phyloP scores from a whole-genome alignment of 1,140 invertebrate species.

The Drosophila setifemur region DNA sequence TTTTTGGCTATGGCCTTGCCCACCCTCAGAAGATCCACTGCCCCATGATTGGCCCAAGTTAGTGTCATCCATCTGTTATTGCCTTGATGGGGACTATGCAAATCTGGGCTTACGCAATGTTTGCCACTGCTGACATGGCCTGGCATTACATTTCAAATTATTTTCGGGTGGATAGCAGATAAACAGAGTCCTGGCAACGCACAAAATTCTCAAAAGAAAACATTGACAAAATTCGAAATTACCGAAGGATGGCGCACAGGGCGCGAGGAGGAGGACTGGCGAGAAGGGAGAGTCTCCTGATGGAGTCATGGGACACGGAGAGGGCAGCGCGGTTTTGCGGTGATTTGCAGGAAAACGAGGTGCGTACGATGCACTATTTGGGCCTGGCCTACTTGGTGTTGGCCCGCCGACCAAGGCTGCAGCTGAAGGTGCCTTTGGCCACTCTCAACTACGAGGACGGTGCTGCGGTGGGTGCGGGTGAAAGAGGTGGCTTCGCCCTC shows the following conservation, averaged over 20 bases:
- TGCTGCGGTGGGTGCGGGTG: neutral
- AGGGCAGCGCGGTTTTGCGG: neutral
- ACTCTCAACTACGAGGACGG: slow-evolving; percentile 51
- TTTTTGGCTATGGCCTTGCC: neutral
- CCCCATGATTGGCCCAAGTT: slow-evolving; percentile 4
- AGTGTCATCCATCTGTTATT: slow-evolving; percentile 32
- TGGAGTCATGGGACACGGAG: neutral
- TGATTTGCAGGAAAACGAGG: slow-evolving; percentile 56
- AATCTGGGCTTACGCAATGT: slow-evolving; percentile 27
- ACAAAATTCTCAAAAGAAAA: slow-evolving; percentile 4
- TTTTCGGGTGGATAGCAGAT: slow-evolving; percentile 9
- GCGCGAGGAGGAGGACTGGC: neutral
- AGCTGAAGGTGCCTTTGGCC: slow-evolving; percentile 49
- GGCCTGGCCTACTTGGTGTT: slow-evolving; percentile 57
- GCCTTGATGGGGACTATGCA: slow-evolving; percentile 37
- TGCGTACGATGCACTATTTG: slow-evolving; percentile 59
- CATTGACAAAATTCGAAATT: slow-evolving; percentile 32
- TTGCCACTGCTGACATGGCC: slow-evolving; percentile 3
- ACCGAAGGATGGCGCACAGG: slow-evolving; percentile 20
- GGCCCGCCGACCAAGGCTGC: slow-evolving; percentile 27
- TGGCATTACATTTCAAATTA: slow-evolving; percentile 52
- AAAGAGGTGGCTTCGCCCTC: slow-evolving; percentile 31
- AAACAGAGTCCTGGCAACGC: neutral
- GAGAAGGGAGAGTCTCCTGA: neutral
- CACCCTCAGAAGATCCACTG: slow-evolving; percentile 6